phyloP scores from a whole-genome alignment of 2,888 invertebrate genomes.

The Corythucha ciliata region DNA sequence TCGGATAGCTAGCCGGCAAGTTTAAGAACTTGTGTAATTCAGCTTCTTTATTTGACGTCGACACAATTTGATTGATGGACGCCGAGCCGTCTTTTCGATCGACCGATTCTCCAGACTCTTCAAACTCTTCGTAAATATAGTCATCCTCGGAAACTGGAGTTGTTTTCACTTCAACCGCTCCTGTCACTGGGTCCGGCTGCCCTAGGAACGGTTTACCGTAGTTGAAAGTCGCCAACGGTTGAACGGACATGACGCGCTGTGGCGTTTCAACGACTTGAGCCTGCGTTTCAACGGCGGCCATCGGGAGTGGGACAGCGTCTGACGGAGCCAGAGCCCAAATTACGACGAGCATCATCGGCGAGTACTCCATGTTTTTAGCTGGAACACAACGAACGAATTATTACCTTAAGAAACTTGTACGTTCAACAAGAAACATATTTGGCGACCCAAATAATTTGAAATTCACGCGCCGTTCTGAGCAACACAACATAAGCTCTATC shows the following conservation, averaged over 20 bases:
- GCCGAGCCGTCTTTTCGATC: constrained; percentile 45
- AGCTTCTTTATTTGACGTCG: constrained; percentile 40
- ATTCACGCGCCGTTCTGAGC: no score
- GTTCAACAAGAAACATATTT: no score
- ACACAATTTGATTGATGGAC: constrained; percentile 49
- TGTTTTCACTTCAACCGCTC: constrained; percentile 49
- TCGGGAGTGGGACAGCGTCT: no score
- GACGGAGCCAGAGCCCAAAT: no score
- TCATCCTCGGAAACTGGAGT: constrained; percentile 39
- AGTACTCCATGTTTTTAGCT: no score
- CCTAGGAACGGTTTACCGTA: constrained; percentile 61
- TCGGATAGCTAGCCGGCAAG: constrained; percentile 56
- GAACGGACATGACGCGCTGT: constrained; percentile 30
- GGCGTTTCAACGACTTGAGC: constrained; percentile 27
- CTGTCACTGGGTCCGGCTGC: constrained; percentile 58
- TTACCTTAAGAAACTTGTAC: no score
- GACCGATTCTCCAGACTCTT: constrained; percentile 38
- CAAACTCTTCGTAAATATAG: constrained; percentile 36
- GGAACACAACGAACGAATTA: no score
- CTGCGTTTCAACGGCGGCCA: constrained; percentile 11
- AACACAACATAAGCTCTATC: no score
- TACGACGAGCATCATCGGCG: no score
- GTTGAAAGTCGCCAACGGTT: constrained; percentile 46
- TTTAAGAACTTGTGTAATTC: constrained; percentile 60
- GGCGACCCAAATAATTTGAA: no score